Percentiles rank a stretch among this genome's conserved stretches.
Conservation (phyloP, 2,113 vertebrate species). For the Microcebus lehilahytsara region DNA sequence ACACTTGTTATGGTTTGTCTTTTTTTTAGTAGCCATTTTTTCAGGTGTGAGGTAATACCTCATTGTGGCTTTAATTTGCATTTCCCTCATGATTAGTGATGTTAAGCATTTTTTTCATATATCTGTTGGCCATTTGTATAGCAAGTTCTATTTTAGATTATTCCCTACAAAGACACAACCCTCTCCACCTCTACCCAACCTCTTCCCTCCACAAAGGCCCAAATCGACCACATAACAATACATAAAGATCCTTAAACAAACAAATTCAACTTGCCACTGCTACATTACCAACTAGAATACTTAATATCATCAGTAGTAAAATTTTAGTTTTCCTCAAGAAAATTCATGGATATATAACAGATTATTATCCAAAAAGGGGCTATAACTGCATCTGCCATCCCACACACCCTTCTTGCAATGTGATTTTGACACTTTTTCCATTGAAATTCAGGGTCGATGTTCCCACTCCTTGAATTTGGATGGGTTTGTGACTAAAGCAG, state of each 20-base stretch:
- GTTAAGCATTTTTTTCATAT: neutral
- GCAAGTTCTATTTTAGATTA: neutral
- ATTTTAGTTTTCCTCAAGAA: slow-evolving; percentile 1
- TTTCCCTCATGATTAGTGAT: neutral
- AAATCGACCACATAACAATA: neutral
- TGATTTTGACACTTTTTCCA: neutral
- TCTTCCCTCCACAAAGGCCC: neutral
- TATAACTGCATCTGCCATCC: neutral
- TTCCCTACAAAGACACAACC: neutral
- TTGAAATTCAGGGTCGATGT: neutral
- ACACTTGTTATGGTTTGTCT: neutral
- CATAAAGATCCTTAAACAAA: neutral
- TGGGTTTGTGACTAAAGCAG: neutral
- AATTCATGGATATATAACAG: neutral
- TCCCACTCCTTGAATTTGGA: neutral
- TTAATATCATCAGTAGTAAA: neutral
- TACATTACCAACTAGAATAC: neutral
- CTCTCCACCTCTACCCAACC: neutral
- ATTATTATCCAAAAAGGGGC: neutral
- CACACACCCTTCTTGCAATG: neutral
- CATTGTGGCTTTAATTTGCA: neutral
- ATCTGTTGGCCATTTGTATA: neutral
- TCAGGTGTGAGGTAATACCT: neutral
- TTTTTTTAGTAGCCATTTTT: neutral
- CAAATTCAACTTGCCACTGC: neutral